Base-by-base conservation (phyloP, 2,797 vertebrate genomes). In the Trichosurus vulpecula region DNA sequence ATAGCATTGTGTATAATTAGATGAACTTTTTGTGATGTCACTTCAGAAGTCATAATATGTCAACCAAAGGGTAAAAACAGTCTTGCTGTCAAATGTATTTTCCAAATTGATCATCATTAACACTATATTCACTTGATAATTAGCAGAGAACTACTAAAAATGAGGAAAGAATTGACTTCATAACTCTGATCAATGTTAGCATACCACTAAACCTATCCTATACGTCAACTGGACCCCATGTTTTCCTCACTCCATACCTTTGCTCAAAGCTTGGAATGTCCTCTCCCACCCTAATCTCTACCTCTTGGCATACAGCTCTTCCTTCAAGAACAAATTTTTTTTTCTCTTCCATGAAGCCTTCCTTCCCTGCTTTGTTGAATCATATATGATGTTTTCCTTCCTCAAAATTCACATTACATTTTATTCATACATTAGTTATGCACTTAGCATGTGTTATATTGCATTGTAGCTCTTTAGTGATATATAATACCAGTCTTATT, bases 21-120 rank as follows among this genome's bases (percentile, higher is more conserved):
- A 22, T 41, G 92, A 41, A 52, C 31, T 90, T 41, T 51, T 16
- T 27, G 47, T 54, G 87, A 35, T 12, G 54, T 94, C 90, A 93
- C 55, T 12, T 90, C 25, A 56, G 27, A 56, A 41, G 74, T 57
- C 12, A 51, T 58, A 92, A 52, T 2, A 1, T 22, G 47, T 54
- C 25, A 52, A 4, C 58, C 61, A 27, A 31, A 35, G 30, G 58
- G 8, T 52, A 16, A 66, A 93, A 90, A 95, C 0, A 94, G 41
- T 19, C 47, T 31, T 29, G 13, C 4, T 74, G 6, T 52, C 66
- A 56, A 57, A 53, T 14, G 89, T 92, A n/a, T 35, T 13, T n/a
- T 47, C 54, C 51, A 94, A 90, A 11, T 11, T 92, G 52, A 89
- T 90, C 54, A 92, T 25, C 27, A 91, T 90, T 92, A 93, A 87